Conservation (phyloP, 2,888 invertebrate species). For the Hipparchia semele region DNA sequence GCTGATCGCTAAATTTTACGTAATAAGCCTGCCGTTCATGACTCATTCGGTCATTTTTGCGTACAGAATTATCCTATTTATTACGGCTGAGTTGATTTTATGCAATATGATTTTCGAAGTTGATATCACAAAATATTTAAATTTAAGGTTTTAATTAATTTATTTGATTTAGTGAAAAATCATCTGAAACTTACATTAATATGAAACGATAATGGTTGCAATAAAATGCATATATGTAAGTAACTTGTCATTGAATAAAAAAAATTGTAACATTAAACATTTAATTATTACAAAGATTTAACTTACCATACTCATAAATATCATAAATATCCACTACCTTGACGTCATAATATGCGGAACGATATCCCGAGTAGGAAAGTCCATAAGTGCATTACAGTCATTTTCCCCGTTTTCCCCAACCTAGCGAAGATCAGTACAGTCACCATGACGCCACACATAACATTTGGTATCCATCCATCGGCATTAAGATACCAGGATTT, state of each 20-base stretch:
- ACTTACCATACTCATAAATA: neutral
- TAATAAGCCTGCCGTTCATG: no score
- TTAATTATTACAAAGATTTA: neutral
- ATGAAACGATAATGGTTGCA: no score
- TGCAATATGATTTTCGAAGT: conserved; percentile 1
- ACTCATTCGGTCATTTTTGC: conserved; percentile 45
- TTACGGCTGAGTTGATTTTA: conserved; percentile 31
- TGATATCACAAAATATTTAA: neutral
- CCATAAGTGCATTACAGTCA: conserved; percentile 28
- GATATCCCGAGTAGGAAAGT: conserved; percentile 17
- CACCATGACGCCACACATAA: conserved; percentile 66
- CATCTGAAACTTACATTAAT: no score
- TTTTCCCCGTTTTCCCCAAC: conserved; percentile 20
- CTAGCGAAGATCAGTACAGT: conserved; percentile 45
- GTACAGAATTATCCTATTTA: conserved; percentile 42
- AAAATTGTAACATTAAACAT: no score
- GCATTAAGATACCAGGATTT: conserved; percentile 62
- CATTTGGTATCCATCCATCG: conserved; percentile 76
- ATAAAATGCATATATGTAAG: no score
- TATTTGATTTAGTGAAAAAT: no score
- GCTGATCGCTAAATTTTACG: no score
- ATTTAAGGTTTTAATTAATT: no score
- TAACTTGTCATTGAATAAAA: no score
- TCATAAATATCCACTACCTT: neutral
- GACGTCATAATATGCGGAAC: conserved; percentile 2